Conservation (phyloP, 2,113 vertebrate species). For the Poeciliopsis prolifica region DNA sequence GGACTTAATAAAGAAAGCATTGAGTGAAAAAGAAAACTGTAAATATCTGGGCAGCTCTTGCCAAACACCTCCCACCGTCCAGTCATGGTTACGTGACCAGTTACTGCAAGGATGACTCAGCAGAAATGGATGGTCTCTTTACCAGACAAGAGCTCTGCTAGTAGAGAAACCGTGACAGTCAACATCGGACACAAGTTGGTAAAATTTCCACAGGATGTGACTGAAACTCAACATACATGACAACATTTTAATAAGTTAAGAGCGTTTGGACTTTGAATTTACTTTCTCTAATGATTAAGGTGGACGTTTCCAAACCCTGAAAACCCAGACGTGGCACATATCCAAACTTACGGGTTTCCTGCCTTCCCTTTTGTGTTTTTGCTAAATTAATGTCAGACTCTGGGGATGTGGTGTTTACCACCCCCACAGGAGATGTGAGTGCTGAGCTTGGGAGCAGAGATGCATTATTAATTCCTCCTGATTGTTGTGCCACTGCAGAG, state of each 20-base stretch:
- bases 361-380: not conserved
- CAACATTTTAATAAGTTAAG: not conserved
- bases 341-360: not conserved
- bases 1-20: constrained; percentile 66
- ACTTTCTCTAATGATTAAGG: not conserved
- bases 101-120: constrained; percentile 73
- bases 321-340: not conserved
- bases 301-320: not conserved
- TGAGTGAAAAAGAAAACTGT: constrained; percentile 44
- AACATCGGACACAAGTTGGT: not conserved
- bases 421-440: not conserved
- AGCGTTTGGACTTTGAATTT: not conserved
- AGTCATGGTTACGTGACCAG: constrained; percentile 64
- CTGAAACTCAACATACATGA: not conserved
- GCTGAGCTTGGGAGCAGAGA: constrained; percentile 24
- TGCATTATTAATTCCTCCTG: constrained; percentile 31
- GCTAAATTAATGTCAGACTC: not conserved
- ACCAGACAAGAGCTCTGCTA: constrained; percentile 27
- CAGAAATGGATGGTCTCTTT: constrained; percentile 49
- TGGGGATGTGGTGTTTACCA: not conserved
- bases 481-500: constrained; percentile 17
- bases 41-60: constrained; percentile 21
- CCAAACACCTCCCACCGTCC: constrained; percentile 25
- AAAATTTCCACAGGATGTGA: not conserved
- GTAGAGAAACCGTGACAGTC: not conserved